A percentile compares a stretch with the other conserved stretches of the same genome.
Conservation (phyloP, 2,797 vertebrate genomes). For the Argyrosomus regius region DNA sequence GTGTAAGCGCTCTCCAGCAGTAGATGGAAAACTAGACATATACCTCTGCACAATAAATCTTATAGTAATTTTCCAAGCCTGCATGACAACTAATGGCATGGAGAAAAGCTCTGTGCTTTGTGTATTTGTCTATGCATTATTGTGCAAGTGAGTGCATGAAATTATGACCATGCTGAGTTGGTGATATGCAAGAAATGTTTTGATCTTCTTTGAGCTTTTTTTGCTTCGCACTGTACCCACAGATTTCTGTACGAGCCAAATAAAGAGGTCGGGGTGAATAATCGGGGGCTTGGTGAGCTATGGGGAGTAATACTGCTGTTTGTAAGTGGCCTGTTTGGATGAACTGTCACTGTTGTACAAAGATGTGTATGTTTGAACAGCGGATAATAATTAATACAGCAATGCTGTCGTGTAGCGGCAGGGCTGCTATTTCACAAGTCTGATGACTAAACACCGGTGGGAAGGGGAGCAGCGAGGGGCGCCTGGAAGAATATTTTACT, state of each 20-base stretch:
- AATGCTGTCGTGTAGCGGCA: slow-evolving; percentile 86
- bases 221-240: slow-evolving; percentile 77
- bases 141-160: slow-evolving; percentile 45
- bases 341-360: slow-evolving; percentile 95
- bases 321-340: slow-evolving; percentile 95
- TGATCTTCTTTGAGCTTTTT: slow-evolving; percentile 77
- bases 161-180: slow-evolving; percentile 72
- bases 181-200: slow-evolving; percentile 77
- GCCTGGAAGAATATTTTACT: slow-evolving; percentile 93
- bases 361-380: slow-evolving; percentile 93
- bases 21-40: slow-evolving; percentile 89
- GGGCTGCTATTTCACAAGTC: slow-evolving; percentile 89
- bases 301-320: slow-evolving; percentile 89
- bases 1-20: slow-evolving; percentile 81
- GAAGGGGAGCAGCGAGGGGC: slow-evolving; percentile 72
- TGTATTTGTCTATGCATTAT: slow-evolving; percentile 75
- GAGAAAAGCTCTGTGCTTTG: slow-evolving; percentile 81
- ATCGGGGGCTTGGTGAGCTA: slow-evolving; percentile 83
- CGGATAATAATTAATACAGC: slow-evolving; percentile 94
- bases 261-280: slow-evolving; percentile 71
- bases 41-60: slow-evolving; percentile 87
- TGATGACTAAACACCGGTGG: slow-evolving; percentile 91
- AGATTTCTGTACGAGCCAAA: slow-evolving; percentile 81
- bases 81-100: slow-evolving; percentile 81
- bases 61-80: slow-evolving; percentile 87